Evolutionary conservation across 30 jellyfish, hydroid and myxozoan species (phyloP), one percentile per base, ranked within the genome.

Genomic region (Chrysaora quinquecirrha): DNA sequence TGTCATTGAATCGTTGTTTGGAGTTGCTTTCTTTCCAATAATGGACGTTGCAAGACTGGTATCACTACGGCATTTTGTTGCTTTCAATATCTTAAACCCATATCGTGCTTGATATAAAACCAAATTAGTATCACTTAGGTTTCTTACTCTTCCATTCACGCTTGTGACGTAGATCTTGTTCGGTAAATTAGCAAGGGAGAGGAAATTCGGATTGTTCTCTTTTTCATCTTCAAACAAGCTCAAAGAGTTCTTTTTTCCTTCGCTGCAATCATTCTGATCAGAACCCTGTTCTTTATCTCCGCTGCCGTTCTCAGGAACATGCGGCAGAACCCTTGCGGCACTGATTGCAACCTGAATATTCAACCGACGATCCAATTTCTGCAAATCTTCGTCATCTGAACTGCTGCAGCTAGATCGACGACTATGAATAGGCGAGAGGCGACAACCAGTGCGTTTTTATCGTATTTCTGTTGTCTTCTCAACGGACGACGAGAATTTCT

Each of bases 401-500:
- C 97, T 87, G 62, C 97, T 87, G 81, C 93, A 94, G 47, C 97
- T 87, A 4, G 99, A 94, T n/a, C 99, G 95, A 14, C 99, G 95
- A 43, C 97, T 86, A 75, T 87, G 99, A 65, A 94, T 94, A 38
- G 99, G 99, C 47, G 99, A 94, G 19, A 94, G 85, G 30, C 96
- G 96, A 83, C 99, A 94, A 24, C 96, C 90, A 25, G 89, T 62
- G 1, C 96, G 90, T 54, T 78, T 88, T 73, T 88, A 21, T 88
- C 87, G 85, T 78, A 91, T 30, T 79, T 86, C 30, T 94, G 91
- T n/a, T 95, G 98, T 43, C 98, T 66, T 73, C 85, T 89, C 38
- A 83, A 86, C 4, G 85, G 77, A 11, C 93, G 96, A 24, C 98
- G 89, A 34, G 71, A 65, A 35, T 46, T 29, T 27, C 43, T 70